These are phyloP conservation scores for Coecobrya sp. DNA, from an alignment of 2,888 invertebrate species.

Conservation along the genomic window DNA sequence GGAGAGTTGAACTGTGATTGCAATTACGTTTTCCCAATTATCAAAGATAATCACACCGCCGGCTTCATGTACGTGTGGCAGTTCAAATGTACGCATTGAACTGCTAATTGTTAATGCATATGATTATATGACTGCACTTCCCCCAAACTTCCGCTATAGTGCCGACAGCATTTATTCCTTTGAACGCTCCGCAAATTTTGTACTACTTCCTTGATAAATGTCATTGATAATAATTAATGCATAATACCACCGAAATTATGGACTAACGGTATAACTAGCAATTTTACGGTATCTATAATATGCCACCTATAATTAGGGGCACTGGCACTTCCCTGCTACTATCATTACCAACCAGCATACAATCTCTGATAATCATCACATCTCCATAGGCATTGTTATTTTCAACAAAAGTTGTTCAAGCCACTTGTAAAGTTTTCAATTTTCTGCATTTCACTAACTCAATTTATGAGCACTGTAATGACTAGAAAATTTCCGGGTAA, in stretches of 20 bases:
- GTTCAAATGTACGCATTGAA: too few relatives aligned
- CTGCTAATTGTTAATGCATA: too few relatives aligned
- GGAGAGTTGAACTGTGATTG: too few relatives aligned
- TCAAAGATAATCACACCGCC: too few relatives aligned
- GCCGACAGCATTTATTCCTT: too few relatives aligned
- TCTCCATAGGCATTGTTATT: background rate
- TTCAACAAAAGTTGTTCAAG: background rate
- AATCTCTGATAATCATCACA: background rate
- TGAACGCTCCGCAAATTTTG: too few relatives aligned
- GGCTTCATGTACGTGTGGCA: too few relatives aligned
- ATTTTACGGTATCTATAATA: background rate
- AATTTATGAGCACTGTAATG: conserved; percentile 24
- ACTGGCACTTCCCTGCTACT: background rate
- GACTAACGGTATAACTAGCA: background rate
- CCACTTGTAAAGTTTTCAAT: background rate
- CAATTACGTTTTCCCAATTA: too few relatives aligned
- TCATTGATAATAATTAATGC: too few relatives aligned
- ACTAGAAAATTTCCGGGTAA: background rate
- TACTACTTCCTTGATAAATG: too few relatives aligned
- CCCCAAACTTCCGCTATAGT: too few relatives aligned
- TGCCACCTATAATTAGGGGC: background rate
- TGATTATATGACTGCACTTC: too few relatives aligned
- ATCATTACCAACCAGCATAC: background rate
- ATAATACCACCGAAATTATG: background rate
- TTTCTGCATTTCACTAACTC: conserved; percentile 17